Percentiles rank a stretch among this genome's conserved stretches.
Evolutionary conservation across 2,797 vertebrate species (phyloP).

Genomic region (Siniperca undulata): DNA sequence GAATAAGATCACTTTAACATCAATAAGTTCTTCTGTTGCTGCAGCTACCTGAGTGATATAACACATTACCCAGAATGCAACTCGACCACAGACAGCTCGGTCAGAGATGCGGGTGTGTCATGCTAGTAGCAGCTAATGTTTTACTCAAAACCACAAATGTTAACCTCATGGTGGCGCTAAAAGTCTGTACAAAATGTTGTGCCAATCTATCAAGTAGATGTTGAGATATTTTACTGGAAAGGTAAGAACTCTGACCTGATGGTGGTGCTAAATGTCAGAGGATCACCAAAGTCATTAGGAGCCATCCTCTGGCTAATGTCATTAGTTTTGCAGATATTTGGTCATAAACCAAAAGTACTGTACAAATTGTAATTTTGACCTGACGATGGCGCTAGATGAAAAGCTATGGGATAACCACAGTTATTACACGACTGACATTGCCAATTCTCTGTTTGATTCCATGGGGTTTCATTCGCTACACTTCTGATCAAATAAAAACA

Average conservation of each 20-base stretch:
- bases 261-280: neutral
- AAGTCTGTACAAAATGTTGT: no score
- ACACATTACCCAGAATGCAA: neutral
- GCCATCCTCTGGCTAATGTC: neutral
- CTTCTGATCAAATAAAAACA: conserved; percentile 16
- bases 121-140: no score
- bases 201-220: neutral
- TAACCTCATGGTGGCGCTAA: no score
- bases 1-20: conserved; percentile 1
- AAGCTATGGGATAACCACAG: neutral
- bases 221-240: neutral
- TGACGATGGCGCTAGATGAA: neutral
- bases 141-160: no score
- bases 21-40: neutral
- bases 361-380: neutral
- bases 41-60: neutral
- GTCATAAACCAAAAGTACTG: no score
- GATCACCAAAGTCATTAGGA: neutral
- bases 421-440: no score
- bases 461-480: neutral
- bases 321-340: neutral
- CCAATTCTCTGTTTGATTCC: neutral
- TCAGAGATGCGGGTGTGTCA: neutral
- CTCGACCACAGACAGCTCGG: neutral
- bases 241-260: neutral